A percentile compares a stretch with the other conserved stretches of the same genome.
Conservation (phyloP, 2,113 vertebrate species). For the Protomyctophum bolini region DNA sequence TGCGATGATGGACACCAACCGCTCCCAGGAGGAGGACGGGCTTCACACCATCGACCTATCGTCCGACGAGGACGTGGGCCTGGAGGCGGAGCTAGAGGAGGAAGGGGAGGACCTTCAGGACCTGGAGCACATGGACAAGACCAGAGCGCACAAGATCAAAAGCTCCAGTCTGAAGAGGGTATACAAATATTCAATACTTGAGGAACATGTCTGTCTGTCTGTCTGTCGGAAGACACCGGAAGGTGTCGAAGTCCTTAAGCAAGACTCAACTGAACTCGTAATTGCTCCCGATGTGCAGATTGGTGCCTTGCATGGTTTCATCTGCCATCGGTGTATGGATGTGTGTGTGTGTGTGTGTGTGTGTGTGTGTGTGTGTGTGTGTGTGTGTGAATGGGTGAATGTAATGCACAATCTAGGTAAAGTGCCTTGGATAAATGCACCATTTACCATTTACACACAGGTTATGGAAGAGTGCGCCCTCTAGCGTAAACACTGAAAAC, state of each 20-base stretch:
- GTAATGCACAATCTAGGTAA: too few relatives aligned
- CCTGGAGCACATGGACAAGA: slow-evolving; percentile 83
- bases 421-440: too few relatives aligned
- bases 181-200: slow-evolving; percentile 3
- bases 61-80: slow-evolving; percentile 87
- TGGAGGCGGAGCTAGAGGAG: slow-evolving; percentile 79
- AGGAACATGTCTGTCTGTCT: background rate
- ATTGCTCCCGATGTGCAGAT: too few relatives aligned
- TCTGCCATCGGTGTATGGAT: too few relatives aligned
- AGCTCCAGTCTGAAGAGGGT: slow-evolving; percentile 91
- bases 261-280: too few relatives aligned
- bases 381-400: too few relatives aligned
- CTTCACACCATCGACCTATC: slow-evolving; percentile 89
- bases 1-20: slow-evolving; percentile 79
- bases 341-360: too few relatives aligned
- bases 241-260: too few relatives aligned
- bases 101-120: slow-evolving; percentile 74
- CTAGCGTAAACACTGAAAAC: too few relatives aligned
- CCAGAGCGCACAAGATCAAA: slow-evolving; percentile 91
- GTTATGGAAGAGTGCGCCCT: background rate
- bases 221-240: background rate
- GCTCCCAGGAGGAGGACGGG: slow-evolving; percentile 79
- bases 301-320: too few relatives aligned
- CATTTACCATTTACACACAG: too few relatives aligned
- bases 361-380: slow-evolving; percentile 5